Conservation (phyloP, 2,113 vertebrate species). For the Alexandromys fortis region DNA sequence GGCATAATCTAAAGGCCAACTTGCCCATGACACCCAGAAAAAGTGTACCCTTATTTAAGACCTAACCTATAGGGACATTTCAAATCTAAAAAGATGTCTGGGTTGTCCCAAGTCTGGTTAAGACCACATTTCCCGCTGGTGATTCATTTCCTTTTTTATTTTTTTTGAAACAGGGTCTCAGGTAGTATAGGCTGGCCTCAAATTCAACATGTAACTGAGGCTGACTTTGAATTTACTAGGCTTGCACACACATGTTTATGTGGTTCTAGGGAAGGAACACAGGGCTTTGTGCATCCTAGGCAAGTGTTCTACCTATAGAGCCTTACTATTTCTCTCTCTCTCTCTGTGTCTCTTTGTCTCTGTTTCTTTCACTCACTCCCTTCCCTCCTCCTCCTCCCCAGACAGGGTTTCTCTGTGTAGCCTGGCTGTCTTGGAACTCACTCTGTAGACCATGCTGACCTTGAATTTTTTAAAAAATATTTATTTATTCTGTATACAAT, state of each 20-base stretch:
- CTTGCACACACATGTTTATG: no score
- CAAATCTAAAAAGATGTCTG: not conserved
- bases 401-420: not conserved
- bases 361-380: no score
- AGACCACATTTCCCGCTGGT: not conserved
- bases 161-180: not conserved
- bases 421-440: not conserved
- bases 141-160: not conserved
- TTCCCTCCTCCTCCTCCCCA: no score
- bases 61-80: not conserved
- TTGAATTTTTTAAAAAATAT: no score
- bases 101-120: not conserved
- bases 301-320: no score
- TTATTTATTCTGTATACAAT: no score
- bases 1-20: not conserved
- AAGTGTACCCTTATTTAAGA: not conserved
- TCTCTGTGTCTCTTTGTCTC: no score
- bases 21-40: not conserved
- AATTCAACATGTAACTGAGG: no score
- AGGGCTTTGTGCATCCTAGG: no score
- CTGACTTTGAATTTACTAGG: no score
- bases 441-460: not conserved
- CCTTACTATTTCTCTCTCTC: no score
- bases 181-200: not conserved
- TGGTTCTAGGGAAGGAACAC: no score